Percentiles rank a stretch among this genome's conserved stretches.
Conservation (phyloP, 2,113 vertebrate species). For the Procavia capensis region DNA sequence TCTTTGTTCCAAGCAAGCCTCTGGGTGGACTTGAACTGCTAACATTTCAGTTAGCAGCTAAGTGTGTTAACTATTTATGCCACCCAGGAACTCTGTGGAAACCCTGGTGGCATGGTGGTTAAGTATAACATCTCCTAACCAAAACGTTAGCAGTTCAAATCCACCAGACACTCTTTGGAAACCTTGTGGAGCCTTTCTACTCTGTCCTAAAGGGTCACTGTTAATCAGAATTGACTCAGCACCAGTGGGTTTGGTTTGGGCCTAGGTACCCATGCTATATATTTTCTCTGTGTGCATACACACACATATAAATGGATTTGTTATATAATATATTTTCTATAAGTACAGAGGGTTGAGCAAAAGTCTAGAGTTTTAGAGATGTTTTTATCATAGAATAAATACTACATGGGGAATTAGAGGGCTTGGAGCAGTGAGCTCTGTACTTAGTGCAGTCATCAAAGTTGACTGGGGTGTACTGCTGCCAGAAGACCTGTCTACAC, state of each 20-base stretch:
- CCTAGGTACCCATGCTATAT: no score
- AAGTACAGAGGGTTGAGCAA: not conserved
- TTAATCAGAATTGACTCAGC: no score
- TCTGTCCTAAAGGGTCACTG: no score
- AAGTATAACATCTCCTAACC: no score
- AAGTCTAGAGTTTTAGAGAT: not conserved
- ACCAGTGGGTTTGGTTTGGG: no score
- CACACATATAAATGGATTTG: not conserved
- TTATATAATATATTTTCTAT: not conserved
- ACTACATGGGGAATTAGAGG: conserved; percentile 35
- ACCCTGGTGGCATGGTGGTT: no score
- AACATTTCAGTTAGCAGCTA: not conserved
- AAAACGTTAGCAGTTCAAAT: no score
- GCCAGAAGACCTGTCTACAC: conserved; percentile 85
- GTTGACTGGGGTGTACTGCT: conserved; percentile 82
- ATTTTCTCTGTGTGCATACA: not conserved
- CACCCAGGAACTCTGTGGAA: not conserved
- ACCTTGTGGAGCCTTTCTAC: no score
- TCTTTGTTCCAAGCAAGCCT: not conserved
- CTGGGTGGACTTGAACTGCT: not conserved
- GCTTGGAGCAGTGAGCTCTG: conserved; percentile 71
- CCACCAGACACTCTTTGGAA: no score
- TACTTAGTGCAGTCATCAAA: conserved; percentile 82
- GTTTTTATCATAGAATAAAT: conserved; percentile 41
- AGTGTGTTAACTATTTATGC: not conserved